Conservation (phyloP, 2,113 vertebrate genomes). For the Dissostichus mawsoni region DNA sequence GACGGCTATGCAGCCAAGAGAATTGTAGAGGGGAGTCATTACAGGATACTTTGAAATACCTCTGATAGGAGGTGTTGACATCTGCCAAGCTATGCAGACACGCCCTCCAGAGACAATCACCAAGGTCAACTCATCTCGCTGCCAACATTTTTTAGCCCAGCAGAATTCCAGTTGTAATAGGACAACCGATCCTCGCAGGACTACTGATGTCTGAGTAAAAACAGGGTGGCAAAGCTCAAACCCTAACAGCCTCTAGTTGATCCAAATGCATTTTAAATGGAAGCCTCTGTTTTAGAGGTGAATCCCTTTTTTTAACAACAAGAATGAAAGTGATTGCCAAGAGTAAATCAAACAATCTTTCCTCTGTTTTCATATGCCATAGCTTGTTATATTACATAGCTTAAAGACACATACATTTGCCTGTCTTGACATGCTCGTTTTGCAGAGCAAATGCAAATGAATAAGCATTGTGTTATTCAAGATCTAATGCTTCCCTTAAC, state of each 20-base stretch:
- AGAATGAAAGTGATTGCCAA: constrained; percentile 29
- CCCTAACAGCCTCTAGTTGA: constrained; percentile 12
- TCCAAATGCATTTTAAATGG: constrained; percentile 31
- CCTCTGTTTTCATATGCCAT: not conserved
- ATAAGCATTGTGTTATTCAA: not conserved
- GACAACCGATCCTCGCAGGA: constrained; percentile 54
- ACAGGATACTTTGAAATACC: constrained; percentile 66
- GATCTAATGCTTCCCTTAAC: not conserved
- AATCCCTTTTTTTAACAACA: not conserved
- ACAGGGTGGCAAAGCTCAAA: constrained; percentile 22
- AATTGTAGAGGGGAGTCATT: constrained; percentile 24
- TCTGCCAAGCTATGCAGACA: constrained; percentile 77
- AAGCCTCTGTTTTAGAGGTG: constrained; percentile 37
- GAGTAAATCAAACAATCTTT: constrained; percentile 36
- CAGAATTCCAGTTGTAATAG: constrained; percentile 63
- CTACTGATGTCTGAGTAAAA: constrained; percentile 24
- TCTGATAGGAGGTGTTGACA: constrained; percentile 79
- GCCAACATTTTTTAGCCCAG: constrained; percentile 63
- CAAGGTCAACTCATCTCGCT: constrained; percentile 77
- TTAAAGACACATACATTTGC: constrained; percentile 9
- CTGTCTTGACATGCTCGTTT: constrained; percentile 26
- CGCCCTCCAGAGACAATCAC: constrained; percentile 71
- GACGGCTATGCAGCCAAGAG: constrained; percentile 15
- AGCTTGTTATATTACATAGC: not conserved
- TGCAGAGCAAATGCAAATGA: not conserved